Evolutionary conservation across 2,888 invertebrate genomes (phyloP).

Genomic region (Hypolimnas misippus): DNA sequence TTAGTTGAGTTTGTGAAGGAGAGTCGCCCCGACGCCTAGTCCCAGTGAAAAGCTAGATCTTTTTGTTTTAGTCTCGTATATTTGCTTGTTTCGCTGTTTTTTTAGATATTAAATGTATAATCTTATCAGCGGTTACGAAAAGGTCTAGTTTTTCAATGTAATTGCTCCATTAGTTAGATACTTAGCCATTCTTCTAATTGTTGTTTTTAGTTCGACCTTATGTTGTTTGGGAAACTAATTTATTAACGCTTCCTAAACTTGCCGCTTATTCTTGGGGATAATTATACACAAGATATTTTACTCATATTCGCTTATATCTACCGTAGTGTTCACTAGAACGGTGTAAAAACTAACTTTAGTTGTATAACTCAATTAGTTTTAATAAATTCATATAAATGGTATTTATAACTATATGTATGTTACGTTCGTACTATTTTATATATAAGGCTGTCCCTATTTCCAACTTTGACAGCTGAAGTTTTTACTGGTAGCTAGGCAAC

Average conservation of each 20-base stretch:
- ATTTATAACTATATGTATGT: too few relatives aligned
- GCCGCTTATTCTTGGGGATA: slow-evolving; percentile 16
- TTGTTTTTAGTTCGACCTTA: slow-evolving; percentile 74
- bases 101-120: slow-evolving; percentile 42
- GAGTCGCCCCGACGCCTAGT: slow-evolving; percentile 79
- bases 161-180: slow-evolving; percentile 83
- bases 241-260: slow-evolving; percentile 34
- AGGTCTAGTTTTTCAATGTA: slow-evolving; percentile 72
- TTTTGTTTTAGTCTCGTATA: slow-evolving; percentile 53
- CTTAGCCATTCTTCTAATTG: slow-evolving; percentile 80
- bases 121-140: slow-evolving; percentile 55
- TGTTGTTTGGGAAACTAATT: slow-evolving; percentile 47
- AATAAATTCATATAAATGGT: neutral
- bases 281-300: slow-evolving; percentile 1
- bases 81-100: slow-evolving; percentile 27
- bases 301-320: neutral
- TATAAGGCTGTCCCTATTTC: too few relatives aligned
- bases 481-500: too few relatives aligned
- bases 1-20: slow-evolving; percentile 56
- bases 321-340: neutral
- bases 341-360: neutral
- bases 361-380: neutral
- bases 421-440: too few relatives aligned
- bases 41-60: slow-evolving; percentile 69
- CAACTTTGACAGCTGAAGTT: too few relatives aligned